Percentiles rank a stretch among this genome's conserved stretches.
Evolutionary conservation across 2,797 vertebrate species (phyloP).

Genomic region (Tragelaphus eurycerus): DNA sequence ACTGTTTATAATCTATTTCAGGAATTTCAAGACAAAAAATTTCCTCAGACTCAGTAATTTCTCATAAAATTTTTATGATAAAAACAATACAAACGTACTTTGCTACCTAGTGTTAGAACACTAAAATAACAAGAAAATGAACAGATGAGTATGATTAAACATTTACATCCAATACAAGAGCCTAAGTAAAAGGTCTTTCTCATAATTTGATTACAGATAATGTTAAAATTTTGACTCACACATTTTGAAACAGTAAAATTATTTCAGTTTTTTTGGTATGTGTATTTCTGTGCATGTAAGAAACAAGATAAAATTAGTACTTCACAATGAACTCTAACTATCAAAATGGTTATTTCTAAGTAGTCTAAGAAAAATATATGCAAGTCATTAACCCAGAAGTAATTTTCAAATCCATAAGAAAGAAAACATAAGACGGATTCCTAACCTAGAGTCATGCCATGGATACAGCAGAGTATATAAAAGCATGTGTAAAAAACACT

Average conservation of each 20-base stretch:
- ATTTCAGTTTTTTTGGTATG: background rate
- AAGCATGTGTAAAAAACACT: background rate
- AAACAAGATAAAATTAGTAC: background rate
- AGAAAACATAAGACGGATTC: background rate
- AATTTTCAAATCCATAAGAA: background rate
- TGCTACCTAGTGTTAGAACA: background rate
- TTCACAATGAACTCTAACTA: background rate
- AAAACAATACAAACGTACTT: background rate
- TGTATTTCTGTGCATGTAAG: background rate
- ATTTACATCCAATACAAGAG: background rate
- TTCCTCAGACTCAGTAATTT: constrained; percentile 8
- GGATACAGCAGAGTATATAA: background rate
- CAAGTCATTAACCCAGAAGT: background rate
- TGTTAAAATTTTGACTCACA: background rate
- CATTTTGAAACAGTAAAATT: background rate
- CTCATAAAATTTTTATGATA: constrained; percentile 33
- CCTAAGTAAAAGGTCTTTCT: constrained; percentile 17
- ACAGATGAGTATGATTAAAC: background rate
- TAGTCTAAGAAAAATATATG: background rate
- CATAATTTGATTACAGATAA: background rate
- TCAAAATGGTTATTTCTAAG: background rate
- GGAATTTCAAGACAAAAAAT: constrained; percentile 48
- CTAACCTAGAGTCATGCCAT: background rate
- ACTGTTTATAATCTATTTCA: constrained; percentile 60
- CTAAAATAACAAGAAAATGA: background rate